Percentiles rank a stretch among this genome's conserved stretches.
phyloP scores from a whole-genome alignment of 2,888 invertebrate genomes.

The Herminia tarsipennalis region DNA sequence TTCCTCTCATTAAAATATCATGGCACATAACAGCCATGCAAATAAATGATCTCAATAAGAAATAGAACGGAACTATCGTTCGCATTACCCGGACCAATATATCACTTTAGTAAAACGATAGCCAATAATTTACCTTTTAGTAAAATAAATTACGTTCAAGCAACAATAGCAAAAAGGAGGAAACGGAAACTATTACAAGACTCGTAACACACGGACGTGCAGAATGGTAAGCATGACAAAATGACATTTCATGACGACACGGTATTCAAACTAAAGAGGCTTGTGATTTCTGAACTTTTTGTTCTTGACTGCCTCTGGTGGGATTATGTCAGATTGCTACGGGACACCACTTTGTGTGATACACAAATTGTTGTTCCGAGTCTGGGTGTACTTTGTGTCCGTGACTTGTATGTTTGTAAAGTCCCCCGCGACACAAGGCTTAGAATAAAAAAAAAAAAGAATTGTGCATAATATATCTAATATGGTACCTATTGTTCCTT shows the following conservation, averaged over 20 bases:
- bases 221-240: slow-evolving; percentile 5
- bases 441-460: too few species aligned
- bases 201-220: slow-evolving; percentile 22
- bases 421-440: too few species aligned
- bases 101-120: slow-evolving; percentile 17
- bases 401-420: too few species aligned
- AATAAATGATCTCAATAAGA: slow-evolving; percentile 8
- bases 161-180: slow-evolving; percentile 33
- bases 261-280: too few species aligned
- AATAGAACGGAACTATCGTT: slow-evolving; percentile 10
- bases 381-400: too few species aligned
- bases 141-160: slow-evolving; percentile 23
- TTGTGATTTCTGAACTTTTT: too few species aligned
- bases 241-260: neutral
- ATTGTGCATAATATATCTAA: too few species aligned
- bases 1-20: neutral
- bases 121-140: slow-evolving; percentile 26
- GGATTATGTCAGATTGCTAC: too few species aligned
- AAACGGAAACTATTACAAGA: slow-evolving; percentile 31
- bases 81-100: slow-evolving; percentile 6
- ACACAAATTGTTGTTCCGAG: too few species aligned
- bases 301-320: too few species aligned
- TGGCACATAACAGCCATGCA: slow-evolving; percentile 8
- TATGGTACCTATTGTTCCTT: too few species aligned
- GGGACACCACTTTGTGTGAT: too few species aligned